Base-by-base conservation (phyloP, 1,140 invertebrate species). In the Cyphomyrmex costatus region DNA sequence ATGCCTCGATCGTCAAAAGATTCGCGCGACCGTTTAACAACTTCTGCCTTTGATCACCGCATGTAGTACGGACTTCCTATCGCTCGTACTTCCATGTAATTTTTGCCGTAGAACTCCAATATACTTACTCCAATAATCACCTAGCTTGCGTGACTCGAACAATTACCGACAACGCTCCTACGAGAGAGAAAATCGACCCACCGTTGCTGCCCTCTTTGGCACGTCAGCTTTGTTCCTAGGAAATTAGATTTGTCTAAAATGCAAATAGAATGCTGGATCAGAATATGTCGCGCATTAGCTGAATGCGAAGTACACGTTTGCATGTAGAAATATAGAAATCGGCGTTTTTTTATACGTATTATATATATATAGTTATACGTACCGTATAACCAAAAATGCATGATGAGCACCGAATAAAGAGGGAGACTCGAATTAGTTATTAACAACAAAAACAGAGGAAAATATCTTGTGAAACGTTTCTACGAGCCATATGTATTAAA, bases 241-340 rank as follows among this genome's bases (percentile, higher is more conserved):
- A 88, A 92, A 92, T 92, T 92, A 89, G 90, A 92, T 92, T 91
- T 88, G 89, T 90, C 87, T 88, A 86, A 88, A 91, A 92, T 92
- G 91, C 91, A 92, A 92, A 92, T 92, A 33, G 85, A 80, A 71
- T 89, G 82, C 68, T 68, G 86, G 85, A 88, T 83, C 66, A 27
- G 71, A 74, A 78, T 85, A 53, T 86, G 79, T 85, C 85, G 86
- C 42, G 61, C 79, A 77, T 80, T 70, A 56, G 33, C 42, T 30
- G 60, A 77, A 53, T 85, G 70, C 42, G 79, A 82, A 71, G 65
- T 46, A 27, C 53, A 53, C 51, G 49, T 5, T 42, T 46, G 42
- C 36, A 70, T 16, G 49, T 36, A 16, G 78, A 82, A 73, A 60
- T 73, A 36, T 66, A 66, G 68, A 83, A 83, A 83, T 83, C 49